phyloP scores from a whole-genome alignment of 2,797 vertebrate genomes.

The Pempheris klunzingeri region DNA sequence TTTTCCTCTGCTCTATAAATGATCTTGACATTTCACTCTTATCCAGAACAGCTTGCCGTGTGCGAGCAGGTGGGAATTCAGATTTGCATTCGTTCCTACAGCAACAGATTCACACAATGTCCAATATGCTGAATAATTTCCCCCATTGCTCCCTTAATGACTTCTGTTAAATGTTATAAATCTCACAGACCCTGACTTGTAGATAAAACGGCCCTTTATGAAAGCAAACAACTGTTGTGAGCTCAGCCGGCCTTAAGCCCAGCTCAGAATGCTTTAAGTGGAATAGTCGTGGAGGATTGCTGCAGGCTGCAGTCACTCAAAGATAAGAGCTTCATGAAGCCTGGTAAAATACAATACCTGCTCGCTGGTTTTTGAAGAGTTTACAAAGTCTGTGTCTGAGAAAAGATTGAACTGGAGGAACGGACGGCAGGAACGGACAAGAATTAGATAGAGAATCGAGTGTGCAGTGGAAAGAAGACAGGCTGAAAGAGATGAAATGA shows the following conservation, averaged over 20 bases:
- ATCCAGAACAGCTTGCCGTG: not conserved
- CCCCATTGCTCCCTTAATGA: not conserved
- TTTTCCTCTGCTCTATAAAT: constrained; percentile 17
- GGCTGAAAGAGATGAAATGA: not conserved
- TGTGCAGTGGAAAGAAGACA: not conserved
- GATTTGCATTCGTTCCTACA: constrained; percentile 15
- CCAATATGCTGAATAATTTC: not conserved
- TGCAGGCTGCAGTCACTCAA: not conserved
- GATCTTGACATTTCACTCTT: not conserved
- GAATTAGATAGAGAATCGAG: too few relatives aligned
- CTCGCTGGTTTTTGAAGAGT: not conserved
- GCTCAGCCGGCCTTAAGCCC: constrained; percentile 30
- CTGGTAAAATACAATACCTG: not conserved
- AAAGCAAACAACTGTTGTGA: constrained; percentile 24
- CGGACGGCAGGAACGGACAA: not conserved
- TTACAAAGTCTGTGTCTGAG: not conserved
- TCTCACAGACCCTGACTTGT: not conserved
- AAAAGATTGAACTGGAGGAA: not conserved
- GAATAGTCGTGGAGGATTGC: constrained; percentile 9
- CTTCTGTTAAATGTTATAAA: constrained; percentile 8
- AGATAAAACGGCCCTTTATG: constrained; percentile 9
- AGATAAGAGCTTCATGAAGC: constrained; percentile 20
- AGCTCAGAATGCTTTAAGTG: constrained; percentile 13
- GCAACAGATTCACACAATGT: constrained; percentile 1
- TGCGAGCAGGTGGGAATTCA: constrained; percentile 11